Conservation (phyloP, 2,888 invertebrate species). For the Resseliella maxima region DNA sequence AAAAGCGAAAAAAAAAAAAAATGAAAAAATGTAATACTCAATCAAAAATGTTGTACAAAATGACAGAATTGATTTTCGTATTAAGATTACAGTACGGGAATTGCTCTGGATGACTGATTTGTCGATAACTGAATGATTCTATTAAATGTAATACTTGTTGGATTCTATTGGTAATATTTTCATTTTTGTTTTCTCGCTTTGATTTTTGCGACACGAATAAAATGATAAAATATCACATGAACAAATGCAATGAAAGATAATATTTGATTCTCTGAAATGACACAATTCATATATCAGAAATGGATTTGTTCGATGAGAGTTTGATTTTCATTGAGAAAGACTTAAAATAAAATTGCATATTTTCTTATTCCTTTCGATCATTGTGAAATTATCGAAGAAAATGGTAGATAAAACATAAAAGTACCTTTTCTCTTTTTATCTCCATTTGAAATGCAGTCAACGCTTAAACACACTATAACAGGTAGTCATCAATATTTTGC, state of each 20-base stretch:
- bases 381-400: no score
- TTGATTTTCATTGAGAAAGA: no score
- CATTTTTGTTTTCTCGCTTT: not conserved
- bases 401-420: no score
- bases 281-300: no score
- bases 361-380: no score
- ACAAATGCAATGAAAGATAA: not conserved
- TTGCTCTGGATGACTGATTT: constrained; percentile 28
- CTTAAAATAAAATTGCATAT: no score
- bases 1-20: not conserved
- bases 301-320: no score
- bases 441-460: constrained; percentile 53
- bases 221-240: not conserved
- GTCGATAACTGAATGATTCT: not conserved
- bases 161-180: not conserved
- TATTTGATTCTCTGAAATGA: not conserved
- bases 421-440: no score
- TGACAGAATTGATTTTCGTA: constrained; percentile 38
- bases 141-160: not conserved
- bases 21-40: not conserved
- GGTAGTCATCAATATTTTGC: constrained; percentile 53
- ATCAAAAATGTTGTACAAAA: constrained; percentile 44
- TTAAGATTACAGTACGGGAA: not conserved
- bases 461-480: constrained; percentile 28
- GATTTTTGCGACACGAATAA: not conserved